These are phyloP conservation scores for Cylas formicarius DNA, from an alignment of 1,140 invertebrate genomes.

Conservation along the genomic window DNA sequence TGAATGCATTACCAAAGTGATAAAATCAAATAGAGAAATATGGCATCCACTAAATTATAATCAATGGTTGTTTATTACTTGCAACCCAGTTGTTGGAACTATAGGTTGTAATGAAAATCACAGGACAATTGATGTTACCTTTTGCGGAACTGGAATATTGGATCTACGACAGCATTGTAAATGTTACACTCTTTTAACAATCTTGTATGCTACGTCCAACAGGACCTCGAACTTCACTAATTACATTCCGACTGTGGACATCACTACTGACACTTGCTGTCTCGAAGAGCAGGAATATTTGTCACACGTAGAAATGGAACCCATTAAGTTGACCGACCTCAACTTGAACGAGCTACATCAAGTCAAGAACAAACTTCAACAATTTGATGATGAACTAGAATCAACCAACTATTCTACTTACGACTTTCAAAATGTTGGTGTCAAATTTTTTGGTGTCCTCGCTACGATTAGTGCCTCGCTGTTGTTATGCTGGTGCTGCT, in stretches of 20 bases:
- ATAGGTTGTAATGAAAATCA: neutral
- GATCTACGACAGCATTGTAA: slow-evolving; percentile 10
- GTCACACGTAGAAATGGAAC: slow-evolving; percentile 4
- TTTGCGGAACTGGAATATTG: slow-evolving; percentile 11
- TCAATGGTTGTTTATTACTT: slow-evolving; percentile 8
- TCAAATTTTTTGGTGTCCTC: too few species aligned
- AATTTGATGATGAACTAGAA: slow-evolving; percentile 13
- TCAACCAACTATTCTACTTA: slow-evolving; percentile 6
- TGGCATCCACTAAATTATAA: slow-evolving; percentile 7
- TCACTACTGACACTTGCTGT: slow-evolving; percentile 12
- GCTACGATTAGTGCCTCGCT: too few species aligned
- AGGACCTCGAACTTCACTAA: slow-evolving; percentile 9
- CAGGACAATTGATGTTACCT: neutral
- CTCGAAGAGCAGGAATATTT: neutral
- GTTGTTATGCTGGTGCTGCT: too few species aligned
- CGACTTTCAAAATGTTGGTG: neutral
- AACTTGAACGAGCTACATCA: slow-evolving; percentile 12
- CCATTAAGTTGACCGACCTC: slow-evolving; percentile 5
- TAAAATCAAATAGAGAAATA: slow-evolving; percentile 5
- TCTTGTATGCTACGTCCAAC: slow-evolving; percentile 7
- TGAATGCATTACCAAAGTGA: neutral
- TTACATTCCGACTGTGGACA: slow-evolving; percentile 10
- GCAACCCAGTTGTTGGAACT: slow-evolving; percentile 1
- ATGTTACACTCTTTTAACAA: slow-evolving; percentile 15
- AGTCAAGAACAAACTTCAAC: slow-evolving; percentile 8